These are phyloP conservation scores for Ciconia maguari DNA, from an alignment of 2,113 vertebrate species.

Conservation along the genomic window DNA sequence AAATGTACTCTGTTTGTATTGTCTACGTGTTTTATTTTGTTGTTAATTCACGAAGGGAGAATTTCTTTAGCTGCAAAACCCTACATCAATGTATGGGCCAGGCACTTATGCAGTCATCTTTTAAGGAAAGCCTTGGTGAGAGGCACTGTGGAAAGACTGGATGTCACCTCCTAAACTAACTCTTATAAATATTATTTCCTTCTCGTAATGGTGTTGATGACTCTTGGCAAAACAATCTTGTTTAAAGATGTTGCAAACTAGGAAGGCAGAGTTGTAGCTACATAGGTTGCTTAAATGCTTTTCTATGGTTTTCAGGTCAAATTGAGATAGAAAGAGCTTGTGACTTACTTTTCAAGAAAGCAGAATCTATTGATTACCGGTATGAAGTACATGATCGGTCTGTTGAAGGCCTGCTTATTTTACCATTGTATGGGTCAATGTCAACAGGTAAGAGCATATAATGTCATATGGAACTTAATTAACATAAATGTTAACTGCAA, in stretches of 20 bases:
- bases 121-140: not conserved
- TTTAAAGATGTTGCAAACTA: not conserved
- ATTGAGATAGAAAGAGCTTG: constrained; percentile 93
- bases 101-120: not conserved
- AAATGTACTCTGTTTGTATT: not conserved
- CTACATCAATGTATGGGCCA: fast-evolving
- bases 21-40: fast-evolving
- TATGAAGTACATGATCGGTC: constrained; percentile 87
- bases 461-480: not conserved
- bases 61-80: not conserved
- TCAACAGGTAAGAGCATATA: constrained; percentile 83
- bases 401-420: constrained; percentile 91
- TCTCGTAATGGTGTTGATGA: not conserved
- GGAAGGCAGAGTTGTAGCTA: not conserved
- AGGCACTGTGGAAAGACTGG: not conserved
- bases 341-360: constrained; percentile 88
- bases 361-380: constrained; percentile 89
- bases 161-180: not conserved
- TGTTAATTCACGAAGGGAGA: not conserved
- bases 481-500: fast-evolving
- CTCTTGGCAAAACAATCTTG: not conserved
- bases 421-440: constrained; percentile 95
- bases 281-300: fast-evolving
- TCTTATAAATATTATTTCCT: not conserved
- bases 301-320: constrained; percentile 77